Base-by-base conservation (phyloP, 2,888 invertebrate species). In the Smittia sp. region DNA sequence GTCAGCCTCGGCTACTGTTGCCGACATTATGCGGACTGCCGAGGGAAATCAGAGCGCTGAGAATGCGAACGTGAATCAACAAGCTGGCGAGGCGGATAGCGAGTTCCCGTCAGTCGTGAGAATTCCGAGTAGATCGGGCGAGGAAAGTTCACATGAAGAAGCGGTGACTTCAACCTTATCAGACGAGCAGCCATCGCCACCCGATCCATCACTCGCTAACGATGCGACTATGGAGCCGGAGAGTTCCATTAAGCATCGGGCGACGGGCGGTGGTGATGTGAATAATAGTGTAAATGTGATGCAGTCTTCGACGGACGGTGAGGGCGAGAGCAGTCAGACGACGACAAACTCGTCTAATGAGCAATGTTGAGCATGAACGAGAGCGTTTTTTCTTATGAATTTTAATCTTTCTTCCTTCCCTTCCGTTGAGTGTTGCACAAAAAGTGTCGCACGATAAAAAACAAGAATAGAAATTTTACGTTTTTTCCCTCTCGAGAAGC, bases 241-340 rank as follows among this genome's bases (percentile, higher is more conserved):
- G n/a, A 25, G 27, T n/a, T 27, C 27, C 27, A 63, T 27, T 24
- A 63, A 63, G 27, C 63, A 24, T n/a, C 22, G n/a, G 6, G 63
- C 15, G 22, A 63, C n/a, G 20, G 20, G 25, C 24, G 25, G 25
- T 63, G 22, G 13, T 63, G 25, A 63, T 63, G 63, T 63, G 25
- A 24, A 63, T 27, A 63, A 63, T 63, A 63, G 27, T 63, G 63
- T 22, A 63, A 63, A 63, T 63, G 63, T 27, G 63, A 63, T 63
- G 63, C 63, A 27, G 20, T 3, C 18, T 27, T 27, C 63, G 4
- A 27, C 25, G 11, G 15, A 63, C n/a, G 27, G 63, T 63, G 63
- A 63, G 1, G 63, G 27, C 9, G 27, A 13, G n/a, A 24, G 22
- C 25, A 24, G 25, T 27, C 25, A 63, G 63, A 27, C 63, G 27